phyloP scores from a whole-genome alignment of 2,888 invertebrate species.

The Lissocephala sabroskyi region DNA sequence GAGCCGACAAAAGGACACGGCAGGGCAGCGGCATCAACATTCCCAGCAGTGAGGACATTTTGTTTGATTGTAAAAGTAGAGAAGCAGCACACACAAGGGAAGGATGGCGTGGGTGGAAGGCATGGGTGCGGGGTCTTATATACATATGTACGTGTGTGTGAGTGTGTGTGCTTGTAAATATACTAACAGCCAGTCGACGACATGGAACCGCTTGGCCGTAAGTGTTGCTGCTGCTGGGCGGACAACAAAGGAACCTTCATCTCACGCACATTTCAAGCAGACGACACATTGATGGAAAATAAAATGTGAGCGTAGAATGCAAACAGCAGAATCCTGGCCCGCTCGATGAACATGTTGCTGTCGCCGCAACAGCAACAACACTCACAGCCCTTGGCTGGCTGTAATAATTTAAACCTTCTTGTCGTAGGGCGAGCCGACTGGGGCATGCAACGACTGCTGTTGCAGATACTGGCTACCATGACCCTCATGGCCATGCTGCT shows the following conservation, averaged over 20 bases:
- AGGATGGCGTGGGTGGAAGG: not conserved
- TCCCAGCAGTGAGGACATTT: too few species aligned
- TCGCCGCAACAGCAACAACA: constrained; percentile 5
- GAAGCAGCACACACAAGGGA: too few species aligned
- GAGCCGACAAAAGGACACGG: constrained; percentile 59
- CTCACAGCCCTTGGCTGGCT: not conserved
- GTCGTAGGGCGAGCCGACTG: constrained; percentile 38
- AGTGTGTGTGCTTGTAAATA: constrained; percentile 10
- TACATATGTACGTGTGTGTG: constrained; percentile 22
- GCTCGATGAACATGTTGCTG: constrained; percentile 29
- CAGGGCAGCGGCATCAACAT: constrained; percentile 13
- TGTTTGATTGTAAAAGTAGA: too few species aligned
- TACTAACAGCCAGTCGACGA: constrained; percentile 2
- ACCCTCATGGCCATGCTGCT: too few species aligned
- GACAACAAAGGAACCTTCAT: too few species aligned
- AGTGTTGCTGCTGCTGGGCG: too few species aligned
- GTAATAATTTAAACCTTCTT: constrained; percentile 41
- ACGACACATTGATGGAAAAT: too few species aligned
- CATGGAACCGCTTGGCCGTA: not conserved
- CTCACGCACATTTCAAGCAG: too few species aligned
- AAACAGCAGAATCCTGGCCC: not conserved
- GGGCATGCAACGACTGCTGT: constrained; percentile 10
- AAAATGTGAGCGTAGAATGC: too few species aligned
- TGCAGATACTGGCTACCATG: constrained; percentile 37
- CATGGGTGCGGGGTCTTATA: constrained; percentile 4